Evolutionary conservation across 1,140 invertebrate species (phyloP), one percentile per base, ranked within the genome.

Genomic region (Leptinotarsa texana): DNA sequence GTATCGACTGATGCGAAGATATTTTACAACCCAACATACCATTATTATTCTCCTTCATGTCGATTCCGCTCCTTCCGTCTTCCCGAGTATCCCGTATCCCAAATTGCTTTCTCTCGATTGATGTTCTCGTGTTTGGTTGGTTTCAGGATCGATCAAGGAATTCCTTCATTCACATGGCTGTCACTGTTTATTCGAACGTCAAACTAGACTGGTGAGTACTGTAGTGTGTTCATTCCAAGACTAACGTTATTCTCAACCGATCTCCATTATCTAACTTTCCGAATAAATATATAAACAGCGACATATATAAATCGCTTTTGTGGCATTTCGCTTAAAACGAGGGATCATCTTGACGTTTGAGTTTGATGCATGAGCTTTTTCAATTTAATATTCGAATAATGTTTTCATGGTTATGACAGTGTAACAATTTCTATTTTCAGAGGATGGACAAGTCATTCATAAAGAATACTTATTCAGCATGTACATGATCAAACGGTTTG

Each of bases 161-260:
- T 67, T 22, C 73, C 75, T 27, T 49, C 68, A 67, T 63, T 77
- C 63, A 74, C 21, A 77, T 77, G 75, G 75, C 75, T 74, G 75
- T 77, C 72, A 77, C 72, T 62, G 75, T 77, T 74, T 77, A 77
- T 73, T 69, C 75, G 62, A 77, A 77, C 72, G 73, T 77, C 69
- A 74, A 77, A 74, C 75, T 77, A 66, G 73, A 77, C 57, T 77
- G 75, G 75, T 77, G 63, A 77, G 75, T 77, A 74, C 13, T 65
- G 51, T 57, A 17, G 51, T 57, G 51, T 18, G 17, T 18, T 57
- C 51, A 18, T 57, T 57, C 51, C 15, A 18, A 57, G 15, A 18
- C 51, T 57, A 57, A n/a, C 51, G 6, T 57, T 57, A 57, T 57
- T 57, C 51, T 57, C 51, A 57, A 18, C 51, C 17, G 51, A 17